These are phyloP conservation scores for Zaprionus taronus DNA, from an alignment of 1,140 invertebrate genomes.

Conservation along the genomic window DNA sequence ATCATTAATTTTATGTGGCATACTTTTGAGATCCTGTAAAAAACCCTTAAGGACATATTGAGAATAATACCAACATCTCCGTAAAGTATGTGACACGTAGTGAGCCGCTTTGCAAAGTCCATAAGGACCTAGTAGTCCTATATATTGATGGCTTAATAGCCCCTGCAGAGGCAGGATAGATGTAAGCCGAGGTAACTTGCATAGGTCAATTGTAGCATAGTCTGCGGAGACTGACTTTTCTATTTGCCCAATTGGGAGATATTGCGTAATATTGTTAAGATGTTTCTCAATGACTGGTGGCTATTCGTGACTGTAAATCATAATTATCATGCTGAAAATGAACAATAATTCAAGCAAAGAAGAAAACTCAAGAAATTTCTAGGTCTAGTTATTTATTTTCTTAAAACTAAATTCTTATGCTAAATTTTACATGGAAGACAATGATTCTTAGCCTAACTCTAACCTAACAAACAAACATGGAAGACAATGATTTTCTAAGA, in stretches of 20 bases:
- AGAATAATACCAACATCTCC: neutral
- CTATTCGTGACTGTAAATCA: neutral
- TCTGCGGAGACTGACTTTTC: too few species aligned
- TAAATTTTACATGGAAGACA: slow-evolving; percentile 82
- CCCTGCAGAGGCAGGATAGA: too few species aligned
- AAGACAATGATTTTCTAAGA: slow-evolving; percentile 77
- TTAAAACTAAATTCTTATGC: slow-evolving; percentile 30
- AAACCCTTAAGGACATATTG: neutral
- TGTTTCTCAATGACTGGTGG: neutral
- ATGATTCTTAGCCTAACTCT: slow-evolving; percentile 66
- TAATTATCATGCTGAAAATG: neutral
- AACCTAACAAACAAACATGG: slow-evolving; percentile 81
- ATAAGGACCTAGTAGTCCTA: too few species aligned
- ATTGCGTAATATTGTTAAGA: neutral
- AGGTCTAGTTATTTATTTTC: slow-evolving; percentile 52
- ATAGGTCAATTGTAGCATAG: too few species aligned
- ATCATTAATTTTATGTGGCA: neutral
- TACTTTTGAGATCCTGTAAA: neutral
- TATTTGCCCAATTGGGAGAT: neutral
- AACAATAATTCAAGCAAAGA: neutral
- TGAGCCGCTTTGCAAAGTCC: too few species aligned
- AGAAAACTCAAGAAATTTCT: slow-evolving; percentile 17
- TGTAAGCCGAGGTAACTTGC: too few species aligned
- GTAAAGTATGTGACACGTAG: too few species aligned
- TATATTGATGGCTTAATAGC: too few species aligned